Conservation (phyloP, 2,888 invertebrate species). For the Encarsia formosa region DNA sequence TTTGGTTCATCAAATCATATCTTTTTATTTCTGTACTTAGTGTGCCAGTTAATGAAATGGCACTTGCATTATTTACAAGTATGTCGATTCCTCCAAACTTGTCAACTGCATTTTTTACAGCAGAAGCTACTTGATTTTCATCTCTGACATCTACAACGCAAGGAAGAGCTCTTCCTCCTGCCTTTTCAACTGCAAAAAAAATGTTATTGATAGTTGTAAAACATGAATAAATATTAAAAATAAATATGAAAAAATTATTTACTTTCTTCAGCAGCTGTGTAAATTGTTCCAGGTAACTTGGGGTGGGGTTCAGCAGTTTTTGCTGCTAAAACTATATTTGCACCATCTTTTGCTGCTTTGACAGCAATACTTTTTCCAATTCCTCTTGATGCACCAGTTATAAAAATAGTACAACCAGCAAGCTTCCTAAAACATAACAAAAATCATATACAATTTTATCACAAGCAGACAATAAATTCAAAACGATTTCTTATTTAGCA, state of each 20-base stretch:
- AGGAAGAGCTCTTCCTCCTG: slow-evolving; percentile 81
- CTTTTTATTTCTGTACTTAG: slow-evolving; percentile 87
- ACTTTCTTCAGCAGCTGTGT: slow-evolving; percentile 87
- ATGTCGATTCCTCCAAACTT: slow-evolving; percentile 96
- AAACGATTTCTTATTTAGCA: no score
- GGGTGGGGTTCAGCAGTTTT: slow-evolving; percentile 89
- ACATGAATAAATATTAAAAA: not conserved
- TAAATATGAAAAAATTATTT: slow-evolving; percentile 30
- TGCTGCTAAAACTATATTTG: slow-evolving; percentile 86
- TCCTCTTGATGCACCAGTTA: slow-evolving; percentile 94
- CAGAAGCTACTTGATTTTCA: slow-evolving; percentile 69
- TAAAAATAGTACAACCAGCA: slow-evolving; percentile 87
- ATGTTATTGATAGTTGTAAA: not conserved
- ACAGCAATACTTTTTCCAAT: slow-evolving; percentile 94
- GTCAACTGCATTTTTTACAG: slow-evolving; percentile 70
- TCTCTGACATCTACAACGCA: slow-evolving; percentile 85
- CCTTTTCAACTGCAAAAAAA: slow-evolving; percentile 68
- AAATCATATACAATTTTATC: not conserved
- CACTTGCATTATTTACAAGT: slow-evolving; percentile 92
- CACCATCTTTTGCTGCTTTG: slow-evolving; percentile 88
- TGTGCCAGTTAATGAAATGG: slow-evolving; percentile 82
- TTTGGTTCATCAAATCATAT: slow-evolving; percentile 92
- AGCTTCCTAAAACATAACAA: slow-evolving; percentile 60
- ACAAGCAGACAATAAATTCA: not conserved
- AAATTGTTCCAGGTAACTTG: slow-evolving; percentile 88